phyloP scores from a whole-genome alignment of 1,140 invertebrate genomes.

The Brachionus rotundiformis region DNA sequence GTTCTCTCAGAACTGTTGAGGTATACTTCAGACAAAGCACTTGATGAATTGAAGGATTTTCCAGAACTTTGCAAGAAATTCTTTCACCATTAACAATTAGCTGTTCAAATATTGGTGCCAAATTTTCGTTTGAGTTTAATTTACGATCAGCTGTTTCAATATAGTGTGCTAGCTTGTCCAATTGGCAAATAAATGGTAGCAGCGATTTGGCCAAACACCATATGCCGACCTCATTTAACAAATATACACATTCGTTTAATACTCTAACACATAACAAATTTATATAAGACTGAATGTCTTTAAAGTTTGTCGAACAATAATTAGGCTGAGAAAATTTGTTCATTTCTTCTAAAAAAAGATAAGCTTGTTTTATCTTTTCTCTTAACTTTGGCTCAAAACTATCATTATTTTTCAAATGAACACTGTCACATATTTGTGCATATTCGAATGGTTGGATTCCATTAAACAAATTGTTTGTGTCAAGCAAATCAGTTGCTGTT shows the following conservation, averaged over 20 bases:
- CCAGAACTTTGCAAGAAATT: not conserved
- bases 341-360: conserved; percentile 40
- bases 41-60: conserved; percentile 1
- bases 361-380: conserved; percentile 22
- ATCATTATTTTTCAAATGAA: not conserved
- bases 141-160: not conserved
- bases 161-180: conserved; percentile 27
- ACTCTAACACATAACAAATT: conserved; percentile 26
- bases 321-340: not conserved
- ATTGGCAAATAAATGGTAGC: conserved; percentile 41
- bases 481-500: conserved; percentile 43
- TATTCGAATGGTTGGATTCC: conserved; percentile 1
- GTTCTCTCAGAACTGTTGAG: conserved; percentile 55
- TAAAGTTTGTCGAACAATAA: not conserved
- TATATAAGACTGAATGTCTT: conserved; percentile 2
- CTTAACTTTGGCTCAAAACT: not conserved
- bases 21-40: not conserved
- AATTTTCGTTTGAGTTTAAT: not conserved
- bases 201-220: conserved; percentile 38
- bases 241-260: conserved; percentile 46
- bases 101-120: not conserved
- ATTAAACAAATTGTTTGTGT: conserved; percentile 29
- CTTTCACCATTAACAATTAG: not conserved
- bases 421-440: conserved; percentile 12
- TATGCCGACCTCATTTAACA: conserved; percentile 34